phyloP scores from a whole-genome alignment of 2,797 vertebrate species.

The Euthynnus affinis region DNA sequence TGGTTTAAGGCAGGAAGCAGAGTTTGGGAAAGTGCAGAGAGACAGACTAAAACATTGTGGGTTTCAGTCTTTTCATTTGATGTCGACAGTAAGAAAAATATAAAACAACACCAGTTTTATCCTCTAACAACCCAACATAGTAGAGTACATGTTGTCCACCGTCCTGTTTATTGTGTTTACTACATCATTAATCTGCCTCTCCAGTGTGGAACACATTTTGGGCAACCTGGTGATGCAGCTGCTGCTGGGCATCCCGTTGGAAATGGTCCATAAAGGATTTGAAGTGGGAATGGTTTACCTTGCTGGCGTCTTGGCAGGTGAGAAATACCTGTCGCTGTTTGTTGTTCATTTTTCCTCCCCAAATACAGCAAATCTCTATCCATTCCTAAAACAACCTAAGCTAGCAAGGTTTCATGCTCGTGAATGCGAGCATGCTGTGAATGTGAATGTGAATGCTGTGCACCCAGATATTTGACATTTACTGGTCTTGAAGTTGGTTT shows the following conservation, averaged over 20 bases:
- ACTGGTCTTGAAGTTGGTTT: slow-evolving; percentile 5
- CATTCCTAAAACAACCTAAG: neutral
- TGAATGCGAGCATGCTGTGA: too few species aligned
- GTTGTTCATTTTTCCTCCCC: neutral
- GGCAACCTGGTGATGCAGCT: slow-evolving; percentile 93
- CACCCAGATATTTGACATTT: neutral
- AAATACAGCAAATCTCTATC: neutral
- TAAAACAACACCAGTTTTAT: neutral
- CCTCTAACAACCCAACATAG: neutral
- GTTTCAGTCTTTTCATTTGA: too few species aligned
- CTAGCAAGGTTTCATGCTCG: neutral
- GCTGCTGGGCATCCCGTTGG: slow-evolving; percentile 90
- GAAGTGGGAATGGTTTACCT: slow-evolving; percentile 94
- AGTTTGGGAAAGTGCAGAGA: too few species aligned
- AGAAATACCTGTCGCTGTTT: slow-evolving; percentile 32
- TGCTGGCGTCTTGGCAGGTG: slow-evolving; percentile 92
- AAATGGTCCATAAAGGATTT: slow-evolving; percentile 94
- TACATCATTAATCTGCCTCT: neutral
- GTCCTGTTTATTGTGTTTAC: neutral
- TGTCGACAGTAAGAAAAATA: neutral
- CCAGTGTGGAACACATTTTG: slow-evolving; percentile 92
- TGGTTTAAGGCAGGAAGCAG: too few species aligned
- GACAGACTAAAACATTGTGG: too few species aligned
- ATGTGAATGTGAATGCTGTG: neutral
- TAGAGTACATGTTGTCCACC: neutral